Percentiles rank a stretch among this genome's conserved stretches.
phyloP scores from a whole-genome alignment of 2,888 invertebrate genomes.

The Scaeva pyrastri region DNA sequence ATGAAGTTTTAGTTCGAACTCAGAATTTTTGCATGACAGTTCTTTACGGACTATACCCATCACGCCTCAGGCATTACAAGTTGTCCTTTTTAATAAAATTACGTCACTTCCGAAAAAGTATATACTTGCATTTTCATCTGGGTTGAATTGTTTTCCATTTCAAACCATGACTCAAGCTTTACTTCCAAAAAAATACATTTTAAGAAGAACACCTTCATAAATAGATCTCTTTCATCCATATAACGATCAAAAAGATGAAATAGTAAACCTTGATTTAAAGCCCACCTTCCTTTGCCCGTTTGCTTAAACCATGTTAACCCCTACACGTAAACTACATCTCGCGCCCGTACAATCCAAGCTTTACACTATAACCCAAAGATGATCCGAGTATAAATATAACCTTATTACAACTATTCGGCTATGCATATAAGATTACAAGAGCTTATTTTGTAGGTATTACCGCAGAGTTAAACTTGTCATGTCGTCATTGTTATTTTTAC shows the following conservation, averaged over 20 bases:
- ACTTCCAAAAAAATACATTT: too few species aligned
- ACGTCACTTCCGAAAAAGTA: too few species aligned
- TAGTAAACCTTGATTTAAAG: conserved; percentile 4
- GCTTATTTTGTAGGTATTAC: conserved; percentile 11
- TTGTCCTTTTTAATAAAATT: too few species aligned
- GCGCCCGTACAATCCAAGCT: background rate
- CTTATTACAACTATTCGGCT: conserved; percentile 3
- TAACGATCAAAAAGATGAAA: background rate
- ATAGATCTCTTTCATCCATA: background rate
- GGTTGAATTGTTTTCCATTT: too few species aligned
- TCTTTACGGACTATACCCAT: too few species aligned
- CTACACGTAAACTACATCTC: background rate
- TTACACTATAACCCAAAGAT: background rate
- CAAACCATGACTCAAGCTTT: too few species aligned
- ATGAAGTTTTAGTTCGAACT: too few species aligned
- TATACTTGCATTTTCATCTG: too few species aligned
- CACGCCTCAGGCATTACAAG: too few species aligned
- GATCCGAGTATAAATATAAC: conserved; percentile 5
- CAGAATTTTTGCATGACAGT: too few species aligned
- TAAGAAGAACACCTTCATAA: background rate
- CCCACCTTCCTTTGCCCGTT: background rate
- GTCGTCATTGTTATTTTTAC: conserved; percentile 20
- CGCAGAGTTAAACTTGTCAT: conserved; percentile 1
- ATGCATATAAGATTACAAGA: conserved; percentile 2
- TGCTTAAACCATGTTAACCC: background rate